Evolutionary conservation across 2,888 invertebrate genomes (phyloP).

Genomic region (Melanophora roralis): DNA sequence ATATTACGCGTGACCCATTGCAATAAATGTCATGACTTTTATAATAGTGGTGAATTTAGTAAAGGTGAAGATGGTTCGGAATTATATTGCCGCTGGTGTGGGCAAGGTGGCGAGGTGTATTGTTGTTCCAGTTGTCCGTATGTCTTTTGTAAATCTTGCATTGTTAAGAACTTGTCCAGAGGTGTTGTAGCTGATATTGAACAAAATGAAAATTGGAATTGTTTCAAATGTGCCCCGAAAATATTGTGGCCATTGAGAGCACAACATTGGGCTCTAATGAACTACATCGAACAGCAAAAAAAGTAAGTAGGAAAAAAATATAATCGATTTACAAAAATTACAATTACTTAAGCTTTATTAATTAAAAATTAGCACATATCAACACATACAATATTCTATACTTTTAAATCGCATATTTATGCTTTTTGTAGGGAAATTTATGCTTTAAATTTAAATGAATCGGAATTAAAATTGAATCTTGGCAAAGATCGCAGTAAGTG

Average conservation of each 20-base stretch:
- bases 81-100: conserved; percentile 90
- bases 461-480: conserved; percentile 68
- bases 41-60: conserved; percentile 88
- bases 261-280: conserved; percentile 84
- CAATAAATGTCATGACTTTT: conserved; percentile 85
- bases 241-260: conserved; percentile 83
- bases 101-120: conserved; percentile 87
- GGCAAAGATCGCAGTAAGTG: conserved; percentile 72
- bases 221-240: conserved; percentile 84
- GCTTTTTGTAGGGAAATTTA: conserved; percentile 67
- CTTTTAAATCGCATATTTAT: conserved; percentile 16
- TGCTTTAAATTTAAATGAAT: conserved; percentile 67
- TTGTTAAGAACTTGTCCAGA: conserved; percentile 83
- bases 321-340: too few species aligned
- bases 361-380: too few species aligned
- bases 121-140: conserved; percentile 87
- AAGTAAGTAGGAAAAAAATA: conserved; percentile 69
- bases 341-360: too few species aligned
- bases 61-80: conserved; percentile 91
- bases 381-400: too few species aligned
- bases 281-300: conserved; percentile 82
- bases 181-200: conserved; percentile 84
- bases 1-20: conserved; percentile 85
- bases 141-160: conserved; percentile 88
- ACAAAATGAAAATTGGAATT: conserved; percentile 88